Conservation (phyloP, 2,797 vertebrate species). For the Chaetophractus vellerosus region DNA sequence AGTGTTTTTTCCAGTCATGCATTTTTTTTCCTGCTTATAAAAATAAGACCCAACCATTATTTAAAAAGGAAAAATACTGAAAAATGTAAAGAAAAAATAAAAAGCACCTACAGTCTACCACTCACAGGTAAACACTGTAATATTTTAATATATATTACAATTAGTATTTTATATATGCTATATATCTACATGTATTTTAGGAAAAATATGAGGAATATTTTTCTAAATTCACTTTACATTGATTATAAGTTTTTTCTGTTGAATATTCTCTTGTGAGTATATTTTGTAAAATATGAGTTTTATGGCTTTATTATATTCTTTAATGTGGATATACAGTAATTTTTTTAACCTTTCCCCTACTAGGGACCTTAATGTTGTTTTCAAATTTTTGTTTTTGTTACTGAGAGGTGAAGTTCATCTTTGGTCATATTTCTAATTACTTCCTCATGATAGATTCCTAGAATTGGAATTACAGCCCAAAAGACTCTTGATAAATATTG, state of each 20-base stretch:
- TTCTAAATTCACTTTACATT: neutral
- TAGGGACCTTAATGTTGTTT: neutral
- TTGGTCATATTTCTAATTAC: neutral
- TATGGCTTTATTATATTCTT: neutral
- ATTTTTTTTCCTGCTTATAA: neutral
- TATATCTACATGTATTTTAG: neutral
- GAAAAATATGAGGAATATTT: neutral
- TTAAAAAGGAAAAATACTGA: conserved; percentile 38
- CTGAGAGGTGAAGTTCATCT: neutral
- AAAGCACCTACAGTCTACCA: neutral
- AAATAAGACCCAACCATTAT: neutral
- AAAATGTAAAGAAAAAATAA: neutral
- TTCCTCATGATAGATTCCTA: neutral
- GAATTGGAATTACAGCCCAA: neutral
- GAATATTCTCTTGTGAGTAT: neutral
- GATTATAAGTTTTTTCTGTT: neutral
- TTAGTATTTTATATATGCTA: neutral
- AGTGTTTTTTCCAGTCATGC: neutral
- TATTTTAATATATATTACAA: neutral
- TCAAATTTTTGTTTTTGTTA: neutral
- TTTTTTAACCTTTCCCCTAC: neutral
- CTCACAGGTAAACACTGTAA: neutral
- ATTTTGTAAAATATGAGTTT: neutral
- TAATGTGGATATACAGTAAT: neutral
- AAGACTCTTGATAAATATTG: neutral